A percentile compares a stretch with the other conserved stretches of the same genome.
Evolutionary conservation across 1,140 invertebrate genomes (phyloP).

Genomic region (Euura saliciscinereae): DNA sequence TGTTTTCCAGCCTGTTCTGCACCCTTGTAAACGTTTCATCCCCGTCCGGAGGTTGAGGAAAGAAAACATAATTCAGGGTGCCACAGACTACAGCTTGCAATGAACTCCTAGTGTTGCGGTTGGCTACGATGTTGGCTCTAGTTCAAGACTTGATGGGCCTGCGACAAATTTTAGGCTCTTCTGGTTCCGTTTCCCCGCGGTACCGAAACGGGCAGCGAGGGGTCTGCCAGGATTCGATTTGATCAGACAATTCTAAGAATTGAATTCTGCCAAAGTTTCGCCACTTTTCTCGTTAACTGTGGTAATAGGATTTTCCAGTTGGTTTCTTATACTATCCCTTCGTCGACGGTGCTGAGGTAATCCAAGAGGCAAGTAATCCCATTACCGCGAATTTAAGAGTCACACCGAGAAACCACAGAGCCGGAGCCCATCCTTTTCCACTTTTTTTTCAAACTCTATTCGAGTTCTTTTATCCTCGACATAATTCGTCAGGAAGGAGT

Average conservation of each 20-base stretch:
- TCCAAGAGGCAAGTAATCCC: conserved; percentile 1
- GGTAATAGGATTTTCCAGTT: conserved; percentile 4
- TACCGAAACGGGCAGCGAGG: background rate
- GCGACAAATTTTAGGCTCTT: background rate
- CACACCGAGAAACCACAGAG: background rate
- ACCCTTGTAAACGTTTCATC: too few species aligned
- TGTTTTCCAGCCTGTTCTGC: too few species aligned
- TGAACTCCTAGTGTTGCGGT: background rate
- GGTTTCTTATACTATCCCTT: conserved; percentile 3
- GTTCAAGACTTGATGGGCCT: background rate
- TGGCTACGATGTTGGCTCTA: background rate
- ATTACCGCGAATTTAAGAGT: conserved; percentile 4
- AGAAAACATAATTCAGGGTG: background rate
- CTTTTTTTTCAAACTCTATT: too few species aligned
- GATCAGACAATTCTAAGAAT: background rate
- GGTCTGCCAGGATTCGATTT: background rate
- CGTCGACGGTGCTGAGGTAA: background rate
- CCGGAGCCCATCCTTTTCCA: background rate
- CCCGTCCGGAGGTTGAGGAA: background rate
- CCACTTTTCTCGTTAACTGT: background rate
- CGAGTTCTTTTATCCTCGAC: too few species aligned
- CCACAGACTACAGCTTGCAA: background rate
- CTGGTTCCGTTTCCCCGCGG: background rate
- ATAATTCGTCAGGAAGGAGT: too few species aligned
- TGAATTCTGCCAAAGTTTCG: background rate